Evolutionary conservation across 2,888 invertebrate species (phyloP).

Genomic region (Amorpha juglandis): DNA sequence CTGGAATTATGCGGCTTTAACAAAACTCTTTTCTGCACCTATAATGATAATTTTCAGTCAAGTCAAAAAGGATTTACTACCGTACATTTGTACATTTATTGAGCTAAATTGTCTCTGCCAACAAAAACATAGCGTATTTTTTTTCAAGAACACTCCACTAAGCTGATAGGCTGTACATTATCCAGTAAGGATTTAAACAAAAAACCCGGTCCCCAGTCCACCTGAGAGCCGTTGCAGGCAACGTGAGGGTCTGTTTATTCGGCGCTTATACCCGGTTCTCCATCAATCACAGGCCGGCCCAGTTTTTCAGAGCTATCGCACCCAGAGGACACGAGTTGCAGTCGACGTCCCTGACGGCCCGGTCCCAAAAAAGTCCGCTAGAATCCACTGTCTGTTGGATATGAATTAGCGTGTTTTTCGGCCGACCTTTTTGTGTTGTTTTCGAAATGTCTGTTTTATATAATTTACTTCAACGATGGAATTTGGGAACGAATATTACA

Average conservation of each 20-base stretch:
- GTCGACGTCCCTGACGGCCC: slow-evolving; percentile 50
- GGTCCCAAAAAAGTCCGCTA: slow-evolving; percentile 55
- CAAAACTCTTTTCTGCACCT: too few species aligned
- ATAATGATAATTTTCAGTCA: too few species aligned
- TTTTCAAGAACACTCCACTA: neutral
- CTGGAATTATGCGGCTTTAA: too few species aligned
- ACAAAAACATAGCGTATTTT: neutral
- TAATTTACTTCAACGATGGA: neutral
- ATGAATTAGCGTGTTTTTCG: slow-evolving; percentile 53
- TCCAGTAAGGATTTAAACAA: slow-evolving; percentile 54
- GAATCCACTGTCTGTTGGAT: slow-evolving; percentile 50
- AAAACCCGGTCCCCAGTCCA: slow-evolving; percentile 53
- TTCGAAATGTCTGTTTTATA: slow-evolving; percentile 8
- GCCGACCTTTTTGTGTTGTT: slow-evolving; percentile 18
- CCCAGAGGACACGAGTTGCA: slow-evolving; percentile 63
- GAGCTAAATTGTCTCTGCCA: neutral
- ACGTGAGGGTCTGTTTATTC: slow-evolving; percentile 73
- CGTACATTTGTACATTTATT: neutral
- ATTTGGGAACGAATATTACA: too few species aligned
- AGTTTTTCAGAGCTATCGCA: slow-evolving; percentile 71
- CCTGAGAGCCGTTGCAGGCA: slow-evolving; percentile 67
- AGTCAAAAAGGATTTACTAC: too few species aligned
- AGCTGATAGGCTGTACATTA: slow-evolving; percentile 35
- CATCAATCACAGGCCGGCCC: slow-evolving; percentile 75
- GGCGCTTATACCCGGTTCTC: slow-evolving; percentile 63